Percentiles rank a stretch among this genome's conserved stretches.
phyloP scores from a whole-genome alignment of 2,797 vertebrate genomes.

The Protonibea diacanthus region DNA sequence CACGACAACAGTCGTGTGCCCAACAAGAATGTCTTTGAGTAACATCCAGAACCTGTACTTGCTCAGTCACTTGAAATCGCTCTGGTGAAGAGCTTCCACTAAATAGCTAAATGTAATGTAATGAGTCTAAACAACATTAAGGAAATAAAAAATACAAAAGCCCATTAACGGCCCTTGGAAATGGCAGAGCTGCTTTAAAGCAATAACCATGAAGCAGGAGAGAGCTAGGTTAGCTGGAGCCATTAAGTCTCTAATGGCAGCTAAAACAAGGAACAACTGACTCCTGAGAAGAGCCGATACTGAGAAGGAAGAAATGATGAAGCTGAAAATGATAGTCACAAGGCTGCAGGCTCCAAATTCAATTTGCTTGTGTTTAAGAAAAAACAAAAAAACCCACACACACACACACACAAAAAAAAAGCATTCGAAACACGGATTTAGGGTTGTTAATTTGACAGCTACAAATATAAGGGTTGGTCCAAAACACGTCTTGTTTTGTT shows the following conservation, averaged over 20 bases:
- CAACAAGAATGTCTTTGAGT: slow-evolving; percentile 26
- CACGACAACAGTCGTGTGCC: slow-evolving; percentile 15
- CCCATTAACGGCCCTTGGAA: slow-evolving; percentile 54
- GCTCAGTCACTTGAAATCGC: slow-evolving; percentile 40
- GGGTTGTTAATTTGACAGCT: slow-evolving; percentile 66
- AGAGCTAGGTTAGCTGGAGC: slow-evolving; percentile 58
- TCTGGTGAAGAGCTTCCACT: slow-evolving; percentile 25
- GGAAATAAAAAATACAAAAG: slow-evolving; percentile 64
- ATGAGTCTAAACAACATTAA: slow-evolving; percentile 64
- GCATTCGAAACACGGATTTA: slow-evolving; percentile 42
- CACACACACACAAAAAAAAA: neutral
- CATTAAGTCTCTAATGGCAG: slow-evolving; percentile 67
- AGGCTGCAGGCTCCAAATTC: slow-evolving; percentile 70
- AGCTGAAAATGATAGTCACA: slow-evolving; percentile 58
- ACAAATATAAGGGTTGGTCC: slow-evolving; percentile 60
- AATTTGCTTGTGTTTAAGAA: slow-evolving; percentile 54
- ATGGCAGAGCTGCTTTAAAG: slow-evolving; percentile 53
- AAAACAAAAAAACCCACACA: neutral
- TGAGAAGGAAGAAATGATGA: slow-evolving; percentile 45
- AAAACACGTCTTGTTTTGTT: slow-evolving; percentile 63
- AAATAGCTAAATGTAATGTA: slow-evolving; percentile 58
- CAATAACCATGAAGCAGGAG: slow-evolving; percentile 68
- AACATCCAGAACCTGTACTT: slow-evolving; percentile 36
- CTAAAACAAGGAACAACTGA: slow-evolving; percentile 62
- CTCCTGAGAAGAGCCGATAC: slow-evolving; percentile 52